Conservation (phyloP, 1,140 invertebrate species). For the Procambarus clarkii region DNA sequence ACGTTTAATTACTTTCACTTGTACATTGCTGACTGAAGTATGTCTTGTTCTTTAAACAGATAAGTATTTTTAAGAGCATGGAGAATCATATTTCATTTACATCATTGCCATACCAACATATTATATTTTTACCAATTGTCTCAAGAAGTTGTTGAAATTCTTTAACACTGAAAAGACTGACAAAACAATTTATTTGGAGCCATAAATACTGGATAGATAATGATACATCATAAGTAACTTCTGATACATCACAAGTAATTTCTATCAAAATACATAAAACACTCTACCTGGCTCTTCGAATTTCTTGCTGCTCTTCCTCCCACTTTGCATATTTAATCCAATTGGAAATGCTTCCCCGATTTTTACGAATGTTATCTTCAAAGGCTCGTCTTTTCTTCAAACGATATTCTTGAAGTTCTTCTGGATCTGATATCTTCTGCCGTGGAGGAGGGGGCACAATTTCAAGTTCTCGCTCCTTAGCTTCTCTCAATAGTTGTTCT, state of each 20-base stretch:
- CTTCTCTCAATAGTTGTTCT: conserved; percentile 97
- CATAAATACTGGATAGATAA: too few relatives aligned
- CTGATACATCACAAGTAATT: not conserved
- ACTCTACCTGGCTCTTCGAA: conserved; percentile 81
- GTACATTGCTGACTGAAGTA: too few relatives aligned
- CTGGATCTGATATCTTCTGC: conserved; percentile 99
- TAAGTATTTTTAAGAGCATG: too few relatives aligned
- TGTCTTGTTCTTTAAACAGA: too few relatives aligned
- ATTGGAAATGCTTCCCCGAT: conserved; percentile 93
- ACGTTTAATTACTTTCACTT: too few relatives aligned
- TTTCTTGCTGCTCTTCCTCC: conserved; percentile 99
- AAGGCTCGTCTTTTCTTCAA: conserved; percentile 95
- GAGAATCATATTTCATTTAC: not conserved
- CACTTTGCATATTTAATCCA: conserved; percentile 99
- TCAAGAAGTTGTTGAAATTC: too few relatives aligned
- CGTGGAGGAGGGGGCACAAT: conserved; percentile 99
- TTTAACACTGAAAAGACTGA: too few relatives aligned
- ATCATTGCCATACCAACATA: not conserved
- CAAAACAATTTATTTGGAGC: too few relatives aligned
- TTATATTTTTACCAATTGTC: too few relatives aligned
- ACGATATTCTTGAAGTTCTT: conserved; percentile 97
- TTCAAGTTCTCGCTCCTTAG: conserved; percentile 99
- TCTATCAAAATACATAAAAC: not conserved
- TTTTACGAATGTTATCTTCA: conserved; percentile 98
- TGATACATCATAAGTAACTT: too few relatives aligned